These are phyloP conservation scores for Macrotis lagotis DNA, from an alignment of 2,113 vertebrate genomes.

Conservation along the genomic window DNA sequence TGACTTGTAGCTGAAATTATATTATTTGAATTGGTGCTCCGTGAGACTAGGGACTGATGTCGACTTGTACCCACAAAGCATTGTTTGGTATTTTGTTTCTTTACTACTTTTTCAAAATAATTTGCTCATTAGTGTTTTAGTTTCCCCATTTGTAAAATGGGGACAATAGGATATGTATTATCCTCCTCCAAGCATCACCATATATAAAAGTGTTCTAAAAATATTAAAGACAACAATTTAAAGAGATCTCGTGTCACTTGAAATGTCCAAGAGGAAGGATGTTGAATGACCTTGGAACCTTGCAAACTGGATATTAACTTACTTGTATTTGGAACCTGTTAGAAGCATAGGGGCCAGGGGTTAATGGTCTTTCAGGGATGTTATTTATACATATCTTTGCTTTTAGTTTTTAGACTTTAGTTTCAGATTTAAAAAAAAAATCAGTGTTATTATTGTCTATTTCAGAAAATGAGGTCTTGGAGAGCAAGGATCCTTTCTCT, in stretches of 20 bases:
- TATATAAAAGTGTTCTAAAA: background rate
- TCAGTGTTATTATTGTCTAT: background rate
- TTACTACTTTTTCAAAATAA: background rate
- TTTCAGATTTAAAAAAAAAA: background rate
- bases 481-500: background rate
- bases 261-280: background rate
- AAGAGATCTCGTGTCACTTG: background rate
- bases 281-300: background rate
- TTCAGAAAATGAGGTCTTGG: background rate
- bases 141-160: background rate
- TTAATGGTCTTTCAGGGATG: background rate
- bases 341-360: background rate
- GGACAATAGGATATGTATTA: background rate
- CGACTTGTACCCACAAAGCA: background rate
- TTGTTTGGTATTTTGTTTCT: background rate
- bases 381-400: background rate
- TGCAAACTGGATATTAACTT: background rate
- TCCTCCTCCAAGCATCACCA: background rate
- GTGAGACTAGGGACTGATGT: background rate
- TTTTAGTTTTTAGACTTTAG: too few species aligned
- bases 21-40: background rate
- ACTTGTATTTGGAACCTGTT: background rate
- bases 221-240: background rate
- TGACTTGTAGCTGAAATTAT: background rate
- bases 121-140: background rate